Conservation (phyloP, 2,113 vertebrate genomes). For the Bubalus kerabau region DNA sequence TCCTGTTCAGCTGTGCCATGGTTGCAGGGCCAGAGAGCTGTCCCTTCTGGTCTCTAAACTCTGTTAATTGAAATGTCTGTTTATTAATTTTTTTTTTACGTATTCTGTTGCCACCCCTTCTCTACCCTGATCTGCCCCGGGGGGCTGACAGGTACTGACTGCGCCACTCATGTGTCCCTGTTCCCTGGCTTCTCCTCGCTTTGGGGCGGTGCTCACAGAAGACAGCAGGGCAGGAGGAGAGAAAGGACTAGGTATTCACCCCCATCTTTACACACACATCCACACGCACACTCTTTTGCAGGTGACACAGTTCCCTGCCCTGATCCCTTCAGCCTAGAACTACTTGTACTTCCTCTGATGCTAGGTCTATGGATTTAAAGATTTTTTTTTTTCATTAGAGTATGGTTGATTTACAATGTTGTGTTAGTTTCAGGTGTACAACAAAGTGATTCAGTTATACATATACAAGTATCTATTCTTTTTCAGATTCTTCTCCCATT, state of each 20-base stretch:
- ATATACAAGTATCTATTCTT: background rate
- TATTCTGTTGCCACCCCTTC: background rate
- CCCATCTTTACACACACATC: background rate
- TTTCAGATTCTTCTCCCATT: background rate
- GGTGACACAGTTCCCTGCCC: background rate
- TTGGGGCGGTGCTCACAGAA: background rate
- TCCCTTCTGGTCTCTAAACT: background rate
- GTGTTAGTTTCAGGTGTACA: background rate
- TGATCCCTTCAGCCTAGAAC: background rate
- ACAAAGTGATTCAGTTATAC: background rate
- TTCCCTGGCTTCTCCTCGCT: background rate
- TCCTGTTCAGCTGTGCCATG: background rate
- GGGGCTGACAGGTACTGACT: background rate
- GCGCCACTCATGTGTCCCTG: fast-evolving
- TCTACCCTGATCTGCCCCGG: background rate
- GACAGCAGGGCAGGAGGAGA: background rate
- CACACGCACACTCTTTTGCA: background rate
- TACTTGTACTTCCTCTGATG: background rate
- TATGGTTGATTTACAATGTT: background rate
- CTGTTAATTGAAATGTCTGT: background rate
- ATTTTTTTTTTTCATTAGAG: background rate
- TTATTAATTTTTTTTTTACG: background rate
- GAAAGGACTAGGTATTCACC: background rate
- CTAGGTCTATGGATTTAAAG: background rate
- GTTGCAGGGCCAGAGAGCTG: background rate